These are phyloP conservation scores for Pseudomyrmex concolor DNA, from an alignment of 1,140 invertebrate genomes.

Conservation along the genomic window DNA sequence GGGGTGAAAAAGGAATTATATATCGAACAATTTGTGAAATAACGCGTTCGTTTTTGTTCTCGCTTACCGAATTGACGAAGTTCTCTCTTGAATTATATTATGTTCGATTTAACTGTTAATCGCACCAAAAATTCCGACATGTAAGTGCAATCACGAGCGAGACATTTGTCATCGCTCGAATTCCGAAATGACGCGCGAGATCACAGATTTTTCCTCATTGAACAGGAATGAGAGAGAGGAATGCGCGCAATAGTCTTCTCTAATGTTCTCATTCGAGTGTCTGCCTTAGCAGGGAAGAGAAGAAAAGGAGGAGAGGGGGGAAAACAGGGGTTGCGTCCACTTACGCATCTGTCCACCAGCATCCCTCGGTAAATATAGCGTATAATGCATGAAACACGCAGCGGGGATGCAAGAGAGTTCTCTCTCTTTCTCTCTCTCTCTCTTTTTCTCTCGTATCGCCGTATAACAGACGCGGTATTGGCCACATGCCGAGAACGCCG, in stretches of 20 bases:
- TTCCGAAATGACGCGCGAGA: constrained; percentile 15
- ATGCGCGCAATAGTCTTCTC: neutral
- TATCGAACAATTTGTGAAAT: neutral
- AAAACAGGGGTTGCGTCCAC: constrained; percentile 74
- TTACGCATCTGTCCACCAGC: constrained; percentile 84
- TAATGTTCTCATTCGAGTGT: constrained; percentile 24
- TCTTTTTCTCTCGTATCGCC: constrained; percentile 36
- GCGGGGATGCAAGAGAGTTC: constrained; percentile 62
- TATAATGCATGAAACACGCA: constrained; percentile 71
- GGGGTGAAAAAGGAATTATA: neutral
- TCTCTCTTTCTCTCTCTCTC: constrained; percentile 65
- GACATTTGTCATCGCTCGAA: constrained; percentile 9
- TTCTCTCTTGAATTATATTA: too few species aligned
- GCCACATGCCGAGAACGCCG: constrained; percentile 78
- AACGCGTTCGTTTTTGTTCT: too few species aligned
- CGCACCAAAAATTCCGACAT: too few species aligned
- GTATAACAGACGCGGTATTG: constrained; percentile 55
- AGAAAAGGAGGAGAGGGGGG: neutral
- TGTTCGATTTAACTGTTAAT: too few species aligned
- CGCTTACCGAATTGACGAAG: too few species aligned
- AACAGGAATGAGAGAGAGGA: constrained; percentile 16
- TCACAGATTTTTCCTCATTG: constrained; percentile 35
- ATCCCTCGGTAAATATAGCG: constrained; percentile 77
- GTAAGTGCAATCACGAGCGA: neutral
- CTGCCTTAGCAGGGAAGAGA: constrained; percentile 21